phyloP scores from a whole-genome alignment of 2,888 invertebrate genomes.

The Melangyna quadrimaculata region DNA sequence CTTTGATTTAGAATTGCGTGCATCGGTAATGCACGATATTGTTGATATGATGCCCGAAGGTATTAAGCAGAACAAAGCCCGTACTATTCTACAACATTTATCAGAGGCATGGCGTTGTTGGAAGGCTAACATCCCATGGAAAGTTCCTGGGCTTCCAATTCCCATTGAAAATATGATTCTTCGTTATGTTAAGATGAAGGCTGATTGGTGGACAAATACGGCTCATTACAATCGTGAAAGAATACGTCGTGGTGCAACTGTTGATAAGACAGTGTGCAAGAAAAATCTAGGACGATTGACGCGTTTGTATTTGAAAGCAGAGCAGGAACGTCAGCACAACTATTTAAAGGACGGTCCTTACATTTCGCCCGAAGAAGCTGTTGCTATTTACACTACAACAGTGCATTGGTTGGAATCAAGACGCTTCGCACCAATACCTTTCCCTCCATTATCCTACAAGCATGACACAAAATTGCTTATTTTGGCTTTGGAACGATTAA shows the following conservation, averaged over 20 bases:
- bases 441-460: slow-evolving; percentile 99
- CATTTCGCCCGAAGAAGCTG: slow-evolving; percentile 99
- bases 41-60: slow-evolving; percentile 99
- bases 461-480: slow-evolving; percentile 99
- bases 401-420: slow-evolving; percentile 99
- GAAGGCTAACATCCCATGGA: slow-evolving; percentile 99
- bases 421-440: slow-evolving; percentile 99
- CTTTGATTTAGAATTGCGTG: slow-evolving; percentile 98
- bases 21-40: slow-evolving; percentile 98
- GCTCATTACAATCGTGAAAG: slow-evolving; percentile 99
- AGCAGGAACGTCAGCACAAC: slow-evolving; percentile 99
- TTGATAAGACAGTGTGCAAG: slow-evolving; percentile 99
- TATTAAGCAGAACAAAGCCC: slow-evolving; percentile 99
- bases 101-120: slow-evolving; percentile 99
- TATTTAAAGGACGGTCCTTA: slow-evolving; percentile 99
- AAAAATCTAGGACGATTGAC: slow-evolving; percentile 99
- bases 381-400: slow-evolving; percentile 99
- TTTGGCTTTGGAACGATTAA: slow-evolving; percentile 96
- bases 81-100: slow-evolving; percentile 98
- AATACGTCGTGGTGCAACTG: slow-evolving; percentile 99
- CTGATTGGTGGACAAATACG: slow-evolving; percentile 99
- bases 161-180: slow-evolving; percentile 99
- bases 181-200: slow-evolving; percentile 99
- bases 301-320: slow-evolving; percentile 96
- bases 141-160: slow-evolving; percentile 98